Base-by-base conservation (phyloP, 2,797 vertebrate species). In the Acipenser oxyrinchus region DNA sequence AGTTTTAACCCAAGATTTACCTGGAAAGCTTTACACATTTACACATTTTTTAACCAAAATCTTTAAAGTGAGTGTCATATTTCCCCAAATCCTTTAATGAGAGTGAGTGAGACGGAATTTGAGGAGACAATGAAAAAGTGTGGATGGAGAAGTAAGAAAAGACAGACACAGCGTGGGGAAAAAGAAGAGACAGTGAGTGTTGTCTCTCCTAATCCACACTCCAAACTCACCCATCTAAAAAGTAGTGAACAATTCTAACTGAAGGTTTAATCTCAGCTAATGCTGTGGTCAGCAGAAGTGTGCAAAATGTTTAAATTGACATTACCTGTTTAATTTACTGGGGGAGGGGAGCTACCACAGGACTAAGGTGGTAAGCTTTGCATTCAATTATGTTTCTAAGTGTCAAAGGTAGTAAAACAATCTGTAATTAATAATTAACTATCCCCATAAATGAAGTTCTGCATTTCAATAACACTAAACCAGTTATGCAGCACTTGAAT, bases 71-170 rank as follows among this genome's bases (percentile, higher is more conserved):
- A 37, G 37, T 37, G 37, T 4, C 37, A 37, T 37, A 37, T 37
- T 37, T 37, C 37, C 37, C 4, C 37, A 37, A 37, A 37, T 37
- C 3, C 37, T 37, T 4, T 37, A 5, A 37, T 37, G 37, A 37
- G 3, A 37, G 37, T 37, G 37, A 37, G 37, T 5, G 37, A 37
- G 37, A 37, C 37, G 1, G 37, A 37, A 37, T 37, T 37, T 37
- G 37, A 37, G 37, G 37, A 85, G 73, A 76, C 70, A 83, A 75
- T 8, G 18, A 51, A 10, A 10, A 18, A 68, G 18, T 10, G 60
- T 37, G 37, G 37, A 48, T 6, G 50, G 60, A 23, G 51, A 6
- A 18, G n/a, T 9, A 23, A 8, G 18, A 7, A 60, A 49, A 48
- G 60, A 10, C 8, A 51, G 49, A 52, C 18, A 48, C 8, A 37